Conservation (phyloP, 2,797 vertebrate genomes). For the Lithobates sylvaticus region DNA sequence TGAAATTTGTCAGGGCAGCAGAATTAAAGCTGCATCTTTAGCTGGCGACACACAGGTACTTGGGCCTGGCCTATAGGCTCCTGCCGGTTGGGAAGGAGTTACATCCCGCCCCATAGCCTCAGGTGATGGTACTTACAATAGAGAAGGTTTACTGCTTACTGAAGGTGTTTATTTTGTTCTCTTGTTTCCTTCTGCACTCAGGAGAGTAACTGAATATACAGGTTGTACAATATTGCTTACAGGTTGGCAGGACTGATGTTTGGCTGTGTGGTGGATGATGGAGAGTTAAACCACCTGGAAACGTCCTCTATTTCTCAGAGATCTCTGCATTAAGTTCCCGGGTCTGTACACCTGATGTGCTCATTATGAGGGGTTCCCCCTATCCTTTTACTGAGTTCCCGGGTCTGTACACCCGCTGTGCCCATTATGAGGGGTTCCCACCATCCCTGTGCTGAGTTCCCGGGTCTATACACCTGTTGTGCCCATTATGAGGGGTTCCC, state of each 20-base stretch:
- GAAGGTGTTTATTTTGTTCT: not conserved
- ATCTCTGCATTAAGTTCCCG: no score
- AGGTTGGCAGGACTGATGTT: not conserved
- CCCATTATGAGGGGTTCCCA: no score
- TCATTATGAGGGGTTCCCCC: no score
- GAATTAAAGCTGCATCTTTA: not conserved
- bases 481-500: no score
- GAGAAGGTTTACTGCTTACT: slow-evolving; percentile 8
- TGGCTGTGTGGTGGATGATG: no score
- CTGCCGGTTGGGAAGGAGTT: slow-evolving; percentile 2
- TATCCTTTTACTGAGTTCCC: no score
- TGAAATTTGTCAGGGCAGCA: not conserved
- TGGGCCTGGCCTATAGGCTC: not conserved
- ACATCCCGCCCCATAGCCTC: slow-evolving; percentile 8
- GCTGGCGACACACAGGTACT: not conserved
- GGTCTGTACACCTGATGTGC: no score
- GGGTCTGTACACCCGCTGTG: no score
- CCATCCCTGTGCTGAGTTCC: no score
- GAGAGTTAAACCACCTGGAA: no score
- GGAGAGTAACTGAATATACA: not conserved
- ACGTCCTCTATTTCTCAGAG: no score
- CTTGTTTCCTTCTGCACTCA: not conserved
- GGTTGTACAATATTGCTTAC: not conserved
- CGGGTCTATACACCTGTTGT: no score
- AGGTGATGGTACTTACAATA: slow-evolving; percentile 26